Conservation (phyloP, 2,888 invertebrate species). For the Drosophila sordidapex region DNA sequence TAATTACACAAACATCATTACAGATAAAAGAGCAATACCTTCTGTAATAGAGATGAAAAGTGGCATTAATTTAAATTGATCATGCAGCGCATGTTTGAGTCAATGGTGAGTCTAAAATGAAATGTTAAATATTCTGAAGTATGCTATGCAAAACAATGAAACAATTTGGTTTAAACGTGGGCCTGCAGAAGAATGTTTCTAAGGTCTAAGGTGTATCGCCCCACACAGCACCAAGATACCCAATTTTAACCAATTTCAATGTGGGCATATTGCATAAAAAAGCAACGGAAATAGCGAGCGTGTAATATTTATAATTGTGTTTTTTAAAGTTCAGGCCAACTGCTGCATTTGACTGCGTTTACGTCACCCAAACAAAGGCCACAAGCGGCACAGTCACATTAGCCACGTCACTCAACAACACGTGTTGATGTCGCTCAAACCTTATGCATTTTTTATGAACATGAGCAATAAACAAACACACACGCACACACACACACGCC, state of each 20-base stretch:
- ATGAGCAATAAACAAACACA: constrained; percentile 41
- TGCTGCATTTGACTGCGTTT: constrained; percentile 72
- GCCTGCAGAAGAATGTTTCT: background rate
- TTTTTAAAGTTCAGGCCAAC: constrained; percentile 42
- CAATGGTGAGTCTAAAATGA: background rate
- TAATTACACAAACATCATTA: background rate
- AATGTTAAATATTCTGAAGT: background rate
- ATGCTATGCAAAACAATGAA: background rate
- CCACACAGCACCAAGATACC: background rate
- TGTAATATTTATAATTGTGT: constrained; percentile 26
- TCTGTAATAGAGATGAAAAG: background rate
- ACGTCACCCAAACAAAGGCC: constrained; percentile 68
- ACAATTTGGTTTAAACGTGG: background rate
- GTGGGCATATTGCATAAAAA: background rate
- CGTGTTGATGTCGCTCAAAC: constrained; percentile 76
- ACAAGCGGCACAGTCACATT: constrained; percentile 24
- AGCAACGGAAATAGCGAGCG: constrained; percentile 33
- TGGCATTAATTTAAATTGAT: background rate
- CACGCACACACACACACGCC: background rate
- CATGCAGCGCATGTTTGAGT: background rate
- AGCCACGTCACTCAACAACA: constrained; percentile 46
- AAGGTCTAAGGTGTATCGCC: background rate
- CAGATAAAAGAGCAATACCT: background rate
- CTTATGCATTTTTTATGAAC: constrained; percentile 69
- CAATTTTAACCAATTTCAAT: background rate